Evolutionary conservation across 2,113 vertebrate species (phyloP).

Genomic region (Potamarius usumacintae): DNA sequence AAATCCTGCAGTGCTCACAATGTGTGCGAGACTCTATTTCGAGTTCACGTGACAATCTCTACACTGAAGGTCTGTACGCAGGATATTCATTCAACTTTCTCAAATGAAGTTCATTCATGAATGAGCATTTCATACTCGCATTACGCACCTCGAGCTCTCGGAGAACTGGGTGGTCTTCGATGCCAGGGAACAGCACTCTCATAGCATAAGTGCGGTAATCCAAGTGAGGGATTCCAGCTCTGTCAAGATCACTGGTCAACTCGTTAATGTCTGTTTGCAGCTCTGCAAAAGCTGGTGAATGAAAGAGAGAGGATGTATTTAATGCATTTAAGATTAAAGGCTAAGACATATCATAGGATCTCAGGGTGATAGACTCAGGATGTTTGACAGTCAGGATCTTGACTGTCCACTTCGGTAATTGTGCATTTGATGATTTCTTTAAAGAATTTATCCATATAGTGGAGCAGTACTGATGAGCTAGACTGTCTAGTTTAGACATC

Average conservation of each 20-base stretch:
- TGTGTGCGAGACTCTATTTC: constrained; percentile 15
- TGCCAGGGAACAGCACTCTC: constrained; percentile 96
- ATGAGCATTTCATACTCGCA: background rate
- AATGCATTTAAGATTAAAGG: background rate
- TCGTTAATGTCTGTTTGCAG: constrained; percentile 98
- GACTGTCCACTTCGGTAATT: background rate
- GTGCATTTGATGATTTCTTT: constrained; percentile 1
- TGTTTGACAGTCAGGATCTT: background rate
- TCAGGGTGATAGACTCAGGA: background rate
- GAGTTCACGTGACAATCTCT: background rate
- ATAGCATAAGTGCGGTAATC: constrained; percentile 97
- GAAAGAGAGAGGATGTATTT: background rate
- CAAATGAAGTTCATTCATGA: background rate
- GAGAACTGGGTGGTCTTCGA: constrained; percentile 95
- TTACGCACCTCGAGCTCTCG: constrained; percentile 88
- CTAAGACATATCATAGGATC: background rate
- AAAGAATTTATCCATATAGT: background rate
- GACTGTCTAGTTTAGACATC: background rate
- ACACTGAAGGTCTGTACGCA: background rate
- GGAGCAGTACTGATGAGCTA: background rate
- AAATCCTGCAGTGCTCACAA: constrained; percentile 58
- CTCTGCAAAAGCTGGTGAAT: constrained; percentile 88
- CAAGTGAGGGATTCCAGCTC: constrained; percentile 92
- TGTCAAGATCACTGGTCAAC: constrained; percentile 94
- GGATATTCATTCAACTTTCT: background rate